Evolutionary conservation across 2,797 vertebrate species (phyloP), one percentile per base, ranked within the genome.

Genomic region (Pristis pectinata): DNA sequence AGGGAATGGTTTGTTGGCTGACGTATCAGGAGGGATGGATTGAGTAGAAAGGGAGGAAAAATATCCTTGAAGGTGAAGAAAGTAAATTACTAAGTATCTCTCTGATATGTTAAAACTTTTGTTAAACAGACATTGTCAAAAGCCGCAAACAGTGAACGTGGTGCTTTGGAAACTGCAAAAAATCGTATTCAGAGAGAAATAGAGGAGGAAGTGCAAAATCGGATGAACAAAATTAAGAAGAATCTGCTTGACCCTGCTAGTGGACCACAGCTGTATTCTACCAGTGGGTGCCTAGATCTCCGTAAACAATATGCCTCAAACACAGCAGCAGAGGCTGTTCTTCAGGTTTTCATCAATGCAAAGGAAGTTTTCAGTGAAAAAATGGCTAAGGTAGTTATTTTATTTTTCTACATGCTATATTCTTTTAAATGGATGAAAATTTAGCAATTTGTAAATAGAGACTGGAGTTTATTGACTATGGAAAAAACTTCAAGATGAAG

Each of bases 201-300:
- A 67, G 96, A 97, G 95, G 97, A 97, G 83, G 97, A 98, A 95
- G 96, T 95, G 2, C 64, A 95, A 0, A 96, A 96, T 80, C 96
- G 95, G 15, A 95, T 98, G 95, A 96, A 95, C 94, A 98, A 97
- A 95, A 94, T 97, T 24, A 98, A 98, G 96, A 97, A 95, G 95
- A 97, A 0, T 15, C 85, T 97, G 72, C 64, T 98, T 49, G 97
- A 97, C 9, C 95, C 95, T 0, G 10, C 96, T 0, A 96, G 96
- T 77, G 97, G 96, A 56, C 59, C 95, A 1, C 95, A 94, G 4
- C 94, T 95, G 59, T 96, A 95, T 95, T 96, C 96, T 82, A 96
- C 96, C 61, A 0, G 94, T 0, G 97, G 96, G 49, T 96, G 94
- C 95, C 11, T 93, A 5, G 97, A 97, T 44, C 96, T 98, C 95